Base-by-base conservation (phyloP, 2,888 invertebrate species). In the Cosmorhoe ocellata region DNA sequence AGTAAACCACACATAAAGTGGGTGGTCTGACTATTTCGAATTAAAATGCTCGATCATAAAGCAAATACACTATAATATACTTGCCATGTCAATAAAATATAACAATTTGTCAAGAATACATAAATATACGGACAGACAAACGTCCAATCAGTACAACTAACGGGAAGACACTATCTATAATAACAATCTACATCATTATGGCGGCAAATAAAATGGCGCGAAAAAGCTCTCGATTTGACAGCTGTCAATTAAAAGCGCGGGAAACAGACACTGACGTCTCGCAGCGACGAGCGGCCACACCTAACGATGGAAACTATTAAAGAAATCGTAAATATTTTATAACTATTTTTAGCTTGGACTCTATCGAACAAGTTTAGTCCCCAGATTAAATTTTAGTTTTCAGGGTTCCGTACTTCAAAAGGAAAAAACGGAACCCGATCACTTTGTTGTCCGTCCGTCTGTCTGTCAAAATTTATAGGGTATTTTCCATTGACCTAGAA, bases 221-320 rank as follows among this genome's bases (percentile, higher is more conserved):
- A 84, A 82, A 76, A 71, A 68, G 67, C 63, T 53, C 64, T 60
- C 71, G 64, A 73, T 84, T 83, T 89, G 89, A 89, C 88, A 89
- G 79, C 82, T 90, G 89, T 90, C 89, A 90, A 90, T 90, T 90
- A 88, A 66, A 71, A 70, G 57, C 60, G 69, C 67, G 73, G 70
- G 63, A 70, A 70, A 73, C 66, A 64, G 55, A 58, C 58, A 51
- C 65, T 80, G 81, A 84, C 56, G 58, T 53, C n/a, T 51, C 71
- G 79, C n/a, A 76, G 78, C 66, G 76, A 72, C 69, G 74, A 66
- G 71, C 68, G 66, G 64, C 72, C 59, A 68, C 61, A 57, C 61
- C 63, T 61, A 64, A 64, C 54, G 59, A 60, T 51, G 52, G 42
- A 48, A 49, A 45, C 59, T 54, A 59, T 59, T 58, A 57, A 51